phyloP scores from a whole-genome alignment of 2,113 vertebrate genomes.

The Catharus minimus region DNA sequence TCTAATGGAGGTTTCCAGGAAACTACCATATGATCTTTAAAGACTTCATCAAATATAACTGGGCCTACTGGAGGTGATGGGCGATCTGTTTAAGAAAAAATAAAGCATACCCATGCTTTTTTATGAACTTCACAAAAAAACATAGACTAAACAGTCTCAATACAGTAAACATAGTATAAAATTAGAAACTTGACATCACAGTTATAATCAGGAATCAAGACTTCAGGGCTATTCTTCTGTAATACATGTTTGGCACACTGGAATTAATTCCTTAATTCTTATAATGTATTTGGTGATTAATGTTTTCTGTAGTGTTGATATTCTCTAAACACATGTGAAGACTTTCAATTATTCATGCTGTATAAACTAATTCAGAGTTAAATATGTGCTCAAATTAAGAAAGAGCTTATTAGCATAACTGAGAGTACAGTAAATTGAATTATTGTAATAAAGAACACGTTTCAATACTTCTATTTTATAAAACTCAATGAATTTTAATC shows the following conservation, averaged over 20 bases:
- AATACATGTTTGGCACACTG: not conserved
- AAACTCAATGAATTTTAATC: not conserved
- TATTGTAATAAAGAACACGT: not conserved
- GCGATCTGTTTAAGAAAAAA: slow-evolving; percentile 80
- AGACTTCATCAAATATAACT: slow-evolving; percentile 93
- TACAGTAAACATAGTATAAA: not conserved
- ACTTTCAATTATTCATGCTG: not conserved
- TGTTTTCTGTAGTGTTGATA: not conserved
- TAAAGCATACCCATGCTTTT: not conserved
- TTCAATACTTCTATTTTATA: not conserved
- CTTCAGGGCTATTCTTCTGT: not conserved
- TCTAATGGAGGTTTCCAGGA: slow-evolving; percentile 98
- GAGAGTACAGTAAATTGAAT: not conserved
- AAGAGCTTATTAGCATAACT: not conserved
- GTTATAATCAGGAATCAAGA: not conserved
- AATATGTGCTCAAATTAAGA: not conserved
- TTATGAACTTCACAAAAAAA: not conserved
- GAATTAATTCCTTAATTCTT: not conserved
- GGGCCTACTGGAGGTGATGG: slow-evolving; percentile 93
- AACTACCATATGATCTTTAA: slow-evolving; percentile 92
- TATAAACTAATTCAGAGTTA: not conserved
- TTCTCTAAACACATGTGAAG: not conserved
- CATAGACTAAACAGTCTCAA: not conserved
- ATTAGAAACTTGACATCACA: not conserved
- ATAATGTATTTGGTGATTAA: not conserved